Evolutionary conservation across 2,113 vertebrate genomes (phyloP), one percentile per base, ranked within the genome.

Genomic region (Notothenia coriiceps): DNA sequence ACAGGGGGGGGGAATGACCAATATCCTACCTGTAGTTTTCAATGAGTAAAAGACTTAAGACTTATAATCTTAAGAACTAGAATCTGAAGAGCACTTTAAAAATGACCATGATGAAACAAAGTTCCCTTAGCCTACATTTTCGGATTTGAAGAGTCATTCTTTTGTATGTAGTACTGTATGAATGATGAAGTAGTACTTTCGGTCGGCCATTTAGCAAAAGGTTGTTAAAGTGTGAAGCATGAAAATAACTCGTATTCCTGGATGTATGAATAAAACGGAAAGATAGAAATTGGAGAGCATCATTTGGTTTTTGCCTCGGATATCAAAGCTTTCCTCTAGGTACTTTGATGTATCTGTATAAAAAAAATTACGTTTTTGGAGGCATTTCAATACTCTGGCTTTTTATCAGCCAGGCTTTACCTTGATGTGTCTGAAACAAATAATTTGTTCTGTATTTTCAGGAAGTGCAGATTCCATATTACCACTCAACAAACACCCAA

Each of bases 391-490:
- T 22, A 83, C 74, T 80, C 55, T 55, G 74, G 74, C 82, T 81
- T 88, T 91, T 86, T 63, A 68, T 55, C 74, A 87, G 66, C 59
- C 79, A 87, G 75, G 55, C 52, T 74, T 54, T 88, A 54, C 87
- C 84, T 90, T 85, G 85, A 90, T 91, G 80, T 80, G 61, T 73
- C 63, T 80, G 70, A 89, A 88, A 85, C 86, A 88, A 89, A 84
- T 79, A 75, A 40, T 81, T 75, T 74, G 86, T 67, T 67, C 70
- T 64, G 54, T 83, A 71, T 77, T 91, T 88, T 84, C 70, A 88
- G 84, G 84, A 89, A 88, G 78, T 87, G 77, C 55, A 73, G 54
- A 86, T 84, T 85, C 80, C 17, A 68, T 90, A 82, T 87, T 71
- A 85, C 51, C 52, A 11, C 68, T 86, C 57, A 74, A 65, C 74